phyloP scores from a whole-genome alignment of 2,113 vertebrate genomes.

The Orycteropus afer region DNA sequence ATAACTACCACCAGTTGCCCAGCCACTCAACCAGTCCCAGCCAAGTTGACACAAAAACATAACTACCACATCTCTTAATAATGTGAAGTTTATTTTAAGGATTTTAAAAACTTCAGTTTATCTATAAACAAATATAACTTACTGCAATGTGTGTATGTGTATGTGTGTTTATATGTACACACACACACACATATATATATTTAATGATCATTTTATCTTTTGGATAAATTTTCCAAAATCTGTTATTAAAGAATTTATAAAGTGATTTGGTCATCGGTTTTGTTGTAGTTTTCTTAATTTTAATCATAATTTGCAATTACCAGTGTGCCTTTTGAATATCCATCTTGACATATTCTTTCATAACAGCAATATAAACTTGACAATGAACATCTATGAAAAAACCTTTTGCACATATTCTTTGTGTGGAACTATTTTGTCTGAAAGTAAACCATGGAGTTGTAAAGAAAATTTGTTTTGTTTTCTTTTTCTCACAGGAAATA shows the following conservation, averaged over 20 bases:
- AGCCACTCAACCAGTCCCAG: no score
- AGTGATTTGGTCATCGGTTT: not conserved
- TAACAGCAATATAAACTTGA: not conserved
- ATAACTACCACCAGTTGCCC: no score
- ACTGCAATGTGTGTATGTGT: not conserved
- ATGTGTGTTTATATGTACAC: not conserved
- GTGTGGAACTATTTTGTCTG: not conserved
- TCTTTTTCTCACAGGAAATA: conserved; percentile 12
- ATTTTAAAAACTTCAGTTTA: not conserved
- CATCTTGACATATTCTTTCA: conserved; percentile 31
- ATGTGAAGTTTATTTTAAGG: not conserved
- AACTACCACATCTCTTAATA: not conserved
- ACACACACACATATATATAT: not conserved
- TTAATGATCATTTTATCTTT: not conserved
- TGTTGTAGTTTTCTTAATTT: not conserved
- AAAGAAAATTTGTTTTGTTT: conserved; percentile 44
- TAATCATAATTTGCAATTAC: not conserved
- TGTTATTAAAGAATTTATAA: not conserved
- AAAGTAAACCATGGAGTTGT: conserved; percentile 24
- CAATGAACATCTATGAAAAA: conserved; percentile 6
- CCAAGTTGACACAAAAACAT: no score
- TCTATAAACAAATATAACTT: not conserved
- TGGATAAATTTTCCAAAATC: not conserved
- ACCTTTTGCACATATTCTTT: not conserved
- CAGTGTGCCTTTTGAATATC: conserved; percentile 47